A percentile compares a stretch with the other conserved stretches of the same genome.
Evolutionary conservation across 2,797 vertebrate species (phyloP).

Genomic region (Etheostoma perlongum): DNA sequence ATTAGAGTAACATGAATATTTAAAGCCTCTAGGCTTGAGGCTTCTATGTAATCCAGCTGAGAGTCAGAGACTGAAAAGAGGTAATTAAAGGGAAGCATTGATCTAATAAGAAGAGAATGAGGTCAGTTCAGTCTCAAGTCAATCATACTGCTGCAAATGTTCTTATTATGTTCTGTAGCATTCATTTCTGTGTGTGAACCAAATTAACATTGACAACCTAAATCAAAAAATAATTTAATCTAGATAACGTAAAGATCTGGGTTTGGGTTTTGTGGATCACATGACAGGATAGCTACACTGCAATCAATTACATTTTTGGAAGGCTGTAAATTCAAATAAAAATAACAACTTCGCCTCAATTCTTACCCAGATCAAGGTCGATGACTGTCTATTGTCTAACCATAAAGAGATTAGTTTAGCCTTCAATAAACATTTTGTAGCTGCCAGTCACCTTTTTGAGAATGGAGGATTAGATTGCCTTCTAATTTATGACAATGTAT

Average conservation of each 20-base stretch:
- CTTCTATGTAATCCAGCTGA: constrained; percentile 49
- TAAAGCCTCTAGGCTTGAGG: constrained; percentile 23
- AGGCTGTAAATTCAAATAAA: too few relatives aligned
- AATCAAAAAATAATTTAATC: background rate
- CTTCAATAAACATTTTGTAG: too few relatives aligned
- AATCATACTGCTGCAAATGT: constrained; percentile 34
- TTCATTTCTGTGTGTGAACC: constrained; percentile 3
- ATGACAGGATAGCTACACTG: background rate
- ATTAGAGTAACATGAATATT: constrained; percentile 37
- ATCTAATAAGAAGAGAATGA: constrained; percentile 60
- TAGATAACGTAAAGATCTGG: background rate
- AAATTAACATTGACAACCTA: background rate
- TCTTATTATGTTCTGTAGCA: constrained; percentile 4
- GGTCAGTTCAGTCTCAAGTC: constrained; percentile 53
- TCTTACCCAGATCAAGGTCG: too few relatives aligned
- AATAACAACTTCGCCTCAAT: too few relatives aligned
- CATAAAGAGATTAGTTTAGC: too few relatives aligned
- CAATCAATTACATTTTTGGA: background rate
- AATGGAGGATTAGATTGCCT: too few relatives aligned
- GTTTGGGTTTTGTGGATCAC: background rate
- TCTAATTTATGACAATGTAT: too few relatives aligned
- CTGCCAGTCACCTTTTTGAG: too few relatives aligned
- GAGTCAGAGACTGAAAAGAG: constrained; percentile 52
- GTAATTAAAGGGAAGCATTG: constrained; percentile 59
- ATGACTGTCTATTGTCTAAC: too few relatives aligned